A percentile compares a stretch with the other conserved stretches of the same genome.
These are phyloP conservation scores for Cossypha dichroa DNA, from an alignment of 2,797 vertebrate species.

Conservation along the genomic window DNA sequence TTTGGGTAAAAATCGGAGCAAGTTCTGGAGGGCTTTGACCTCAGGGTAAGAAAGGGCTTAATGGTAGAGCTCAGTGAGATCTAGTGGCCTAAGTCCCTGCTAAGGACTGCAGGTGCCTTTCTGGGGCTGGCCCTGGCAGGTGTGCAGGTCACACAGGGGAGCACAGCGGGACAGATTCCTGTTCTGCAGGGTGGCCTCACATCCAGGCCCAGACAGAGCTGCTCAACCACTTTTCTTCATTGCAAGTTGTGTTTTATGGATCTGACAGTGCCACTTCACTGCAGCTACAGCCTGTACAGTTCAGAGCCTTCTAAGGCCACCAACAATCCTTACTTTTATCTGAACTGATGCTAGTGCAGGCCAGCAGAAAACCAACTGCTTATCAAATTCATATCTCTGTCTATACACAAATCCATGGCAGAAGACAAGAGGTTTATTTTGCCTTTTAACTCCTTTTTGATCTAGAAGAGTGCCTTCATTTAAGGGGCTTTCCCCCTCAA, in stretches of 20 bases:
- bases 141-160: not conserved
- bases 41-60: not conserved
- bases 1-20: not conserved
- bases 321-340: not conserved
- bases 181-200: not conserved
- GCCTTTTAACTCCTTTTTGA: constrained; percentile 25
- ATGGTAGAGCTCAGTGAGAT: not conserved
- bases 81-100: not conserved
- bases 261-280: not conserved
- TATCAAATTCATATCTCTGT: not conserved
- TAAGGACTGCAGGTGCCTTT: not conserved
- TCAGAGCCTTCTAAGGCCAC: not conserved
- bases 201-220: not conserved
- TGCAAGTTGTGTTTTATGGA: not conserved
- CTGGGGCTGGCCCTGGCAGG: not conserved
- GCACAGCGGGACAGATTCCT: accelerated
- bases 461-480: not conserved
- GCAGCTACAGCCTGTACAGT: not conserved
- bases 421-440: not conserved
- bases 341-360: not conserved
- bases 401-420: not conserved
- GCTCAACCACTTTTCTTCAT: not conserved
- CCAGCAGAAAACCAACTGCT: not conserved
- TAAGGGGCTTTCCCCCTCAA: not conserved
- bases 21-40: not conserved